Base-by-base conservation (phyloP, 2,888 invertebrate genomes). In the Tipula lateralis region DNA sequence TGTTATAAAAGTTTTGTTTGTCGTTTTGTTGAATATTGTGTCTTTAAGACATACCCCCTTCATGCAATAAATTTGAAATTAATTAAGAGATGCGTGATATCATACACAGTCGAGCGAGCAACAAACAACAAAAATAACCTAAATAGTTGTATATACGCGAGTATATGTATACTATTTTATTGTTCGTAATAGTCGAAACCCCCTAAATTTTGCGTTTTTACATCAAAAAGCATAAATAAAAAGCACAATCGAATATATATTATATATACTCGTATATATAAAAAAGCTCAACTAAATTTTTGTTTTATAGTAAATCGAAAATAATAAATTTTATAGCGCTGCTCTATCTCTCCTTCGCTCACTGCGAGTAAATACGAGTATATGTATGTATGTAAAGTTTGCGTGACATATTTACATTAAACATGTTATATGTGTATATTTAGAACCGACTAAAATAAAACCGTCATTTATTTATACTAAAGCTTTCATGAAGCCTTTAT, bases 81-180 rank as follows among this genome's bases (percentile, higher is more conserved):
- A 66, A 66, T 66, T 66, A 66, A 66, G 66, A 66, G 66, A 66
- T 66, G 66, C 66, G 66, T 66, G 66, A 66, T 66, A 66, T 66
- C 24, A 1, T 24, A 66, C 66, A 66, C 66, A 66, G 9, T 2
- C 9, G 66, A 44, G 16, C 44, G 66, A 66, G 66, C 66, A 66
- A 66, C 66, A 66, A 66, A 66, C 66, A 66, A 66, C 39, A n/a
- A 39, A 39, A 44, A n/a, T n/a, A 66, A 66, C 66, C 66, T 24
- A 66, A 66, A 66, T 66, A 66, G 66, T 66, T 50, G 4, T 16
- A 16, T 50, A 50, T n/a, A n/a, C n/a, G n/a, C n/a, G n/a, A n/a
- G n/a, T n/a, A n/a, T n/a, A n/a, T n/a, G n/a, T n/a, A n/a, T 16
- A 5, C 16, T 66, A 66, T 66, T 66, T 66, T 66, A 66, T 66